phyloP scores from a whole-genome alignment of 2,888 invertebrate species.

The Ashinkailepas kermadecensis region DNA sequence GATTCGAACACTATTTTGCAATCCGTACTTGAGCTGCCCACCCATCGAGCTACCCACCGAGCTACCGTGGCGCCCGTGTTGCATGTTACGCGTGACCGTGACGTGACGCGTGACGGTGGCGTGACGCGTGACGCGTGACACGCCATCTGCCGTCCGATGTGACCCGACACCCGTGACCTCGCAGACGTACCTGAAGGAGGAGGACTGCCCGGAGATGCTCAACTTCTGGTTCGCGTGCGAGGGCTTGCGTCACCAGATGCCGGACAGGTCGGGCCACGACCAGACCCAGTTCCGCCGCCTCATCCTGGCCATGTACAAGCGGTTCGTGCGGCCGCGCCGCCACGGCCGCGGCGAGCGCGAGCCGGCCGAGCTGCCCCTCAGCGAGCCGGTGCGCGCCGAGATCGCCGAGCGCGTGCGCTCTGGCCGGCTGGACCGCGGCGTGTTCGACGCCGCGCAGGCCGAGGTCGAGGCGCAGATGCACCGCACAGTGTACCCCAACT shows the following conservation, averaged over 20 bases:
- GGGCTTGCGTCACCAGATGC: constrained; percentile 55
- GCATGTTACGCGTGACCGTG: no score
- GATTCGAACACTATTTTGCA: no score
- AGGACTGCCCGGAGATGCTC: constrained; percentile 31
- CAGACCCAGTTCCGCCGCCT: constrained; percentile 54
- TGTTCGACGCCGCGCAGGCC: constrained; percentile 71
- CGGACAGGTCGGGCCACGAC: constrained; percentile 46
- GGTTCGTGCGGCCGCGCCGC: background rate
- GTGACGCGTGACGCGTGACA: no score
- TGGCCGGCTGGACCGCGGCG: background rate
- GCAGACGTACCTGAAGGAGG: constrained; percentile 31
- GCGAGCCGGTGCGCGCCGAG: constrained; percentile 5
- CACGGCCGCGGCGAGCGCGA: background rate
- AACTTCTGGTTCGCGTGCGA: constrained; percentile 89
- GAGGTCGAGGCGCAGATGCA: constrained; percentile 76
- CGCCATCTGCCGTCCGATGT: no score
- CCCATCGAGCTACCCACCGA: no score
- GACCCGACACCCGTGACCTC: no score
- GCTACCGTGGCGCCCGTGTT: no score
- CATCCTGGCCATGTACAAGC: constrained; percentile 1
- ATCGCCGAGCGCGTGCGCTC: constrained; percentile 11
- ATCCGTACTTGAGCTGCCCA: no score
- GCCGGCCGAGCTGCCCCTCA: constrained; percentile 12
- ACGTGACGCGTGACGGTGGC: no score
- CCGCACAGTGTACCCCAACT: constrained; percentile 82